A percentile compares a stretch with the other conserved stretches of the same genome.
Evolutionary conservation across 1,140 invertebrate genomes (phyloP).

Genomic region (Metaphire vulgaris): DNA sequence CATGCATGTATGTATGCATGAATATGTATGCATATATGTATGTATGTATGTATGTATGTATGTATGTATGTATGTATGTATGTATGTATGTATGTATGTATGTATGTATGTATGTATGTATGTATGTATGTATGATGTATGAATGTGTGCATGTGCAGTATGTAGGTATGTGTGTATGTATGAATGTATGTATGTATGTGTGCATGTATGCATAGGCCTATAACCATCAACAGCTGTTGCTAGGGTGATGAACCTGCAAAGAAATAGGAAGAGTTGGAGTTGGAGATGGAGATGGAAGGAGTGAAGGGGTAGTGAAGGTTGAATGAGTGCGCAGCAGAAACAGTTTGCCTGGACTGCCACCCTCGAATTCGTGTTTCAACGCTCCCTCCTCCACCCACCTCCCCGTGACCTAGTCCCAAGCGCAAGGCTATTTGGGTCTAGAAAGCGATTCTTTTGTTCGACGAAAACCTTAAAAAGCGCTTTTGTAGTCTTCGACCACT

Average conservation of each 20-base stretch:
- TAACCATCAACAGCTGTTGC: not conserved
- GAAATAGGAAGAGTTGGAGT: not conserved
- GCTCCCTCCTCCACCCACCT: too few relatives aligned
- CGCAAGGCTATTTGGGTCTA: too few relatives aligned
- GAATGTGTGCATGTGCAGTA: not conserved
- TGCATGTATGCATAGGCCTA: not conserved
- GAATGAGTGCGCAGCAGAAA: too few relatives aligned
- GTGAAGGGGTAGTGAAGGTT: not conserved
- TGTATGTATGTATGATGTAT: not conserved
- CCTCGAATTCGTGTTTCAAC: too few relatives aligned
- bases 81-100: not conserved
- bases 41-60: not conserved
- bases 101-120: not conserved
- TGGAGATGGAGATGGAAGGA: not conserved
- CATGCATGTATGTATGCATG: not conserved
- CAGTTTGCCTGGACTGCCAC: too few relatives aligned
- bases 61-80: not conserved
- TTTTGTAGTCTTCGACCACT: too few relatives aligned
- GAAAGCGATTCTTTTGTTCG: too few relatives aligned
- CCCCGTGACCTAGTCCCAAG: too few relatives aligned
- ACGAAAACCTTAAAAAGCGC: too few relatives aligned
- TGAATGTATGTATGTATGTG: not conserved
- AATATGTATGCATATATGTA: not conserved
- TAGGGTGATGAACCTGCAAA: not conserved
- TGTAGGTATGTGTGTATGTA: not conserved